These are phyloP conservation scores for Troides aeacus DNA, from an alignment of 2,888 invertebrate genomes.

Conservation along the genomic window DNA sequence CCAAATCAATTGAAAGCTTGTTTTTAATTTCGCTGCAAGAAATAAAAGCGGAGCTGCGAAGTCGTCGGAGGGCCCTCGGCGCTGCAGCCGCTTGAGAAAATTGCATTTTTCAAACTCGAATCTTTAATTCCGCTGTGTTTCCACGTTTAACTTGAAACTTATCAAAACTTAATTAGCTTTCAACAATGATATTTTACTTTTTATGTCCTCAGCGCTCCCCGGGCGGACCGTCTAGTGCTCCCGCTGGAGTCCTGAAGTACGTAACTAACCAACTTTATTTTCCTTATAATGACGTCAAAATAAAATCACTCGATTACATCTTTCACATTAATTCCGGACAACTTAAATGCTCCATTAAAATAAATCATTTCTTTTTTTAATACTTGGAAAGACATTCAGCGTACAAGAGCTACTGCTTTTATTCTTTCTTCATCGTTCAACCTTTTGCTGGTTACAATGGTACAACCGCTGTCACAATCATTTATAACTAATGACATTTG, in stretches of 20 bases:
- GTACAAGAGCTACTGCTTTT: too few relatives aligned
- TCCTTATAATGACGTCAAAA: neutral
- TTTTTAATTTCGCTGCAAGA: slow-evolving; percentile 1
- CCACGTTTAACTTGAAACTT: neutral
- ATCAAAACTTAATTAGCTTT: slow-evolving; percentile 3
- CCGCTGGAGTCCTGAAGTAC: neutral
- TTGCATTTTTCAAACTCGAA: slow-evolving; percentile 2
- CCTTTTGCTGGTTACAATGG: too few relatives aligned
- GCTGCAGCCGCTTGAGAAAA: neutral
- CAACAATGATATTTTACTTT: neutral
- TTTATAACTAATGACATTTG: too few relatives aligned
- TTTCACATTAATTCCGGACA: neutral
- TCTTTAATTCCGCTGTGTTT: neutral
- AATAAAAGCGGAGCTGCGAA: neutral
- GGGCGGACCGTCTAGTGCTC: neutral
- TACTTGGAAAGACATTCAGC: too few relatives aligned
- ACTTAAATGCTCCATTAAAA: neutral
- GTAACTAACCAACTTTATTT: neutral
- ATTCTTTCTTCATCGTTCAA: too few relatives aligned
- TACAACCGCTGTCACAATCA: too few relatives aligned
- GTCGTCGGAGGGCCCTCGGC: neutral
- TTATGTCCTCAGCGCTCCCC: neutral
- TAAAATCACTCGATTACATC: neutral
- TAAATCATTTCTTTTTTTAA: too few relatives aligned
- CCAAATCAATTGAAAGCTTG: neutral